Evolutionary conservation across 2,888 invertebrate species (phyloP), one percentile per base, ranked within the genome.

Genomic region (Eupeodes latifasciatus): DNA sequence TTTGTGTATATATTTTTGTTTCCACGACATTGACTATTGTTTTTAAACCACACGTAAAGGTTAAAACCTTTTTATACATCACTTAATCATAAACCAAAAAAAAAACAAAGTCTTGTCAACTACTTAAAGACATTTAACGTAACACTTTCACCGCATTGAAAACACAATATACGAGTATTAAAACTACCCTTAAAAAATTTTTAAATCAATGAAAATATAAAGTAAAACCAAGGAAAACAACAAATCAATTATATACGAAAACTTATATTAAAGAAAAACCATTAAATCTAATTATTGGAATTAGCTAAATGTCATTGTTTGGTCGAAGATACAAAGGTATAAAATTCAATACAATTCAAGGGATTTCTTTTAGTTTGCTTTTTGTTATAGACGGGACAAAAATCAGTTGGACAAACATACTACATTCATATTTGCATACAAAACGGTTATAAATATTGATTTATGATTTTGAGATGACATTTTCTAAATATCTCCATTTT

Each of bases 91-190:
- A 19, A 19, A 19, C n/a, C 5, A 59, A 59, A 27, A 59, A 59
- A 59, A 27, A 59, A 14, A 14, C 34, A 59, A 14, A 59, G 14
- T 2, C 5, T 59, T 61, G 9, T 9, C 36, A 9, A 10, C 61
- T 12, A 19, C 55, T 55, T 55, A 55, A 55, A 49, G 14, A 49
- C 12, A 6, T 27, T 5, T 71, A 53, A n/a, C 67, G 61, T 82
- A 82, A 86, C 85, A 86, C 85, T 86, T 86, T 86, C 85, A 27
- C 82, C 77, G 47, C 14, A 66, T 64, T 51, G n/a, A 53, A 84
- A 69, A 74, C n/a, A 61, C 74, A 40, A 12, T 36, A 16, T 40
- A n/a, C n/a, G n/a, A n/a, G n/a, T n/a, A 62, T 3, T 9, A n/a
- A 49, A 49, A 34, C 67, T 6, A 44, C 55, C 53, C 36, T 4